Base-by-base conservation (phyloP, 2,888 invertebrate species). In the Temnothorax unifasciatus region DNA sequence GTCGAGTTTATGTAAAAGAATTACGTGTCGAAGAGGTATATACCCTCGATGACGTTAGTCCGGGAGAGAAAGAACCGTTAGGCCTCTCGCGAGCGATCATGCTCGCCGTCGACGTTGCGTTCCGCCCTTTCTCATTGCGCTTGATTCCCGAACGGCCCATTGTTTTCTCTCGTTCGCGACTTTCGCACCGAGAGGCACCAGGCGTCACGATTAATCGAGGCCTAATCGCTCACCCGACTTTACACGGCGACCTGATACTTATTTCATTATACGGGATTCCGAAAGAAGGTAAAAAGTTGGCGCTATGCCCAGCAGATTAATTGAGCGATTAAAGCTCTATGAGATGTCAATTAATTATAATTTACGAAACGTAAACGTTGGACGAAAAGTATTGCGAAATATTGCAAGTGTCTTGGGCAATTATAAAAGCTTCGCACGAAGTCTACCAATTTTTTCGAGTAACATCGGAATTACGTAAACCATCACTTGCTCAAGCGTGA, bases 101-200 rank as follows among this genome's bases (percentile, higher is more conserved):
- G 85, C 54, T 68, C 85, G 73, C 85, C 83, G 68, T 59, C 84
- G 68, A 82, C 71, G 77, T 66, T 85, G 77, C 88, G 90, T 86
- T 88, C 87, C 86, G 86, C 89, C 89, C 89, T 89, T 90, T 85
- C 79, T 85, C 85, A 84, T 89, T 89, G 86, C 83, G 83, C 83
- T 59, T 66, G 69, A 83, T 86, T 88, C 83, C 86, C 77, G 81
- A 88, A 85, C 88, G 88, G 83, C 88, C 86, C 85, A 89, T 89
- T 89, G 85, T 89, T 85, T 87, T 84, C 82, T 81, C 82, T 85
- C 84, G 87, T 83, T 89, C 82, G 82, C 84, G 84, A 81, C 18
- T 79, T 47, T 79, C 47, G 75, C 66, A 66, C 50, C 50, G 13
- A 15, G 61, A n/a, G 29, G 29, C 47, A 34, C 21, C 34, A 25